Evolutionary conservation across 1,140 invertebrate species (phyloP).

Genomic region (Hypothenemus hampei): DNA sequence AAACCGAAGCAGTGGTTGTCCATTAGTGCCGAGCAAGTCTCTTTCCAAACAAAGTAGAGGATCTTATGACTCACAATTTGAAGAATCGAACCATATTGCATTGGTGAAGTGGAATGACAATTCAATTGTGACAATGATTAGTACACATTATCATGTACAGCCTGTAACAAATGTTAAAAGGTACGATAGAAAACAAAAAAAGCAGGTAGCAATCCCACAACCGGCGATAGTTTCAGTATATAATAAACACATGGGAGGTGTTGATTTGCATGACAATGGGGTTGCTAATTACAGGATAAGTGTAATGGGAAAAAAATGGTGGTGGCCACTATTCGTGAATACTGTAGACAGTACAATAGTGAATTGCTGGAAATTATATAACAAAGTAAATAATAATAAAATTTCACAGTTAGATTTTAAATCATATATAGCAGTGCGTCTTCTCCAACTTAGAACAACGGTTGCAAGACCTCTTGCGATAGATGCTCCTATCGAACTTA

Average conservation of each 20-base stretch:
- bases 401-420: constrained; percentile 30
- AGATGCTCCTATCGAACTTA: constrained; percentile 9
- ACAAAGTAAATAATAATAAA: constrained; percentile 23
- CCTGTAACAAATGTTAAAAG: constrained; percentile 25
- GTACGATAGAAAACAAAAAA: constrained; percentile 29
- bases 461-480: constrained; percentile 5
- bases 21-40: constrained; percentile 1
- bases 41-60: constrained; percentile 17
- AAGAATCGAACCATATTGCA: constrained; percentile 14
- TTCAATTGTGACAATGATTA: constrained; percentile 23
- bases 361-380: constrained; percentile 34
- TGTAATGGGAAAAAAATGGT: constrained; percentile 39
- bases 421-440: constrained; percentile 22
- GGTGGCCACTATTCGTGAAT: constrained; percentile 37
- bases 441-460: constrained; percentile 18
- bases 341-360: constrained; percentile 31
- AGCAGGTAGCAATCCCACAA: constrained; percentile 19
- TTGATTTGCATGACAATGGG: constrained; percentile 36
- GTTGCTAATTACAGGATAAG: constrained; percentile 36
- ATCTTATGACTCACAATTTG: constrained; percentile 22
- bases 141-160: constrained; percentile 16
- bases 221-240: constrained; percentile 30
- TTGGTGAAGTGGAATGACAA: constrained; percentile 32
- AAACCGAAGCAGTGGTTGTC: constrained; percentile 17
- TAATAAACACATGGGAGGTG: constrained; percentile 37